Base-by-base conservation (phyloP, 1,140 invertebrate genomes). In the Neoseiulus cucumeris region DNA sequence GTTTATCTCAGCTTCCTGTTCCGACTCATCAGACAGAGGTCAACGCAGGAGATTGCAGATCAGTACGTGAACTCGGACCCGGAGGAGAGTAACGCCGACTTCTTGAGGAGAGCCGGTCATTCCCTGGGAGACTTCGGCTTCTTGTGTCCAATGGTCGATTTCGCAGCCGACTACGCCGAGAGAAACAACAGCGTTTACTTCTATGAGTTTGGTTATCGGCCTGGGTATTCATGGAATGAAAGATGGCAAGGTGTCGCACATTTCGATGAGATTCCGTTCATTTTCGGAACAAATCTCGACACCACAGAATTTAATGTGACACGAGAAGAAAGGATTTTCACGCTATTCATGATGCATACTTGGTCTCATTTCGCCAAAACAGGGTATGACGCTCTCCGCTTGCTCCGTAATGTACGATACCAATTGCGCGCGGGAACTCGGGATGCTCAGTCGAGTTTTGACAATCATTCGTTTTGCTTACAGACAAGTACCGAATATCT, bases 41-140 rank as follows among this genome's bases (percentile, higher is more conserved):
- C 64, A 20, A 2, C 68, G 66, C 18, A 70, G 66, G 30, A 70
- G 64, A 55, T 67, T 69, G n/a, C 69, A 29, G 67, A 68, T 64
- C 9, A 70, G 66, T 20, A 66, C 66, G 29, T 70, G 44, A 33
- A 55, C 59, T 0, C 69, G 67, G 47, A 68, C 65, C 20, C 51
- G 17, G 22, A 59, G 12, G 51, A 59, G 9, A 59, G 51, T 20
- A 59, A 59, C 22, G 51, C 51, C 22, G 51, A 59, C 1, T 59
- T 18, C 22, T 20, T 59, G 25, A 12, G 51, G 5, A 1, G 51
- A 25, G 51, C 51, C 12, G 51, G 51, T 6, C 51, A 59, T 25
- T 59, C 51, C 17, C 22, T 59, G 14, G 51, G 51, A 29, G 51
- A 59, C 22, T 59, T 59, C 51, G 51, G 51, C 6, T 59, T 59